Conservation (phyloP, 30 jellyfish, hydroid and myxozoan genomes). For the Morbakka virulenta region DNA sequence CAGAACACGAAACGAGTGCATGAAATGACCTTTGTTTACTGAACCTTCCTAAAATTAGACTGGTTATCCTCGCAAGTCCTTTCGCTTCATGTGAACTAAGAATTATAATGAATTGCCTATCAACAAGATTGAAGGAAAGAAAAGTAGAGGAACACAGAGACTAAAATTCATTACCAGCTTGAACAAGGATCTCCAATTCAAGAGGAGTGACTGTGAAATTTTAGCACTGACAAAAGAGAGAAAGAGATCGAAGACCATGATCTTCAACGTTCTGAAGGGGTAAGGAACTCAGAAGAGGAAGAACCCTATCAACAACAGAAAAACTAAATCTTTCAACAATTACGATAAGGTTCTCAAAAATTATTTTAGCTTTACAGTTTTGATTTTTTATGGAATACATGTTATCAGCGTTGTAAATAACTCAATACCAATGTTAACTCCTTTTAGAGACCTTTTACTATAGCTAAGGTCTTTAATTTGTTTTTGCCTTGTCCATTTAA, state of each 20-base stretch:
- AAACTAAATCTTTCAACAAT: conserved; percentile 27
- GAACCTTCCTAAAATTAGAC: conserved; percentile 1
- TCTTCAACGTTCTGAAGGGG: no score
- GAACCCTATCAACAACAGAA: conserved; percentile 31
- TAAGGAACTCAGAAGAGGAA: no score
- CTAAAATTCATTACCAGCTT: no score
- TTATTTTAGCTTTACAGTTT: conserved; percentile 4
- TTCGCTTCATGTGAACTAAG: conserved; percentile 40
- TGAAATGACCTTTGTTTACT: conserved; percentile 38
- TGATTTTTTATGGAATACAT: background rate
- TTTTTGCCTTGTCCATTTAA: background rate
- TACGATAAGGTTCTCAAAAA: conserved; percentile 46
- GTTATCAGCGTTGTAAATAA: background rate
- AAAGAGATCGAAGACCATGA: no score
- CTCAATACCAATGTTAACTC: background rate
- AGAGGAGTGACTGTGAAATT: no score
- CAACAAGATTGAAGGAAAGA: no score
- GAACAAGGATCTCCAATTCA: no score
- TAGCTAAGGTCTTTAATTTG: background rate
- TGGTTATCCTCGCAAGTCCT: conserved; percentile 3
- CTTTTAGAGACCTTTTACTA: background rate
- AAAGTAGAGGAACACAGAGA: no score
- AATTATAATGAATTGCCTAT: conserved; percentile 44
- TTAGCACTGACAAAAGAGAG: no score
- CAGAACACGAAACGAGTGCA: conserved; percentile 51